phyloP scores from a whole-genome alignment of 2,797 vertebrate genomes.

The Epinephelus malabaricus region DNA sequence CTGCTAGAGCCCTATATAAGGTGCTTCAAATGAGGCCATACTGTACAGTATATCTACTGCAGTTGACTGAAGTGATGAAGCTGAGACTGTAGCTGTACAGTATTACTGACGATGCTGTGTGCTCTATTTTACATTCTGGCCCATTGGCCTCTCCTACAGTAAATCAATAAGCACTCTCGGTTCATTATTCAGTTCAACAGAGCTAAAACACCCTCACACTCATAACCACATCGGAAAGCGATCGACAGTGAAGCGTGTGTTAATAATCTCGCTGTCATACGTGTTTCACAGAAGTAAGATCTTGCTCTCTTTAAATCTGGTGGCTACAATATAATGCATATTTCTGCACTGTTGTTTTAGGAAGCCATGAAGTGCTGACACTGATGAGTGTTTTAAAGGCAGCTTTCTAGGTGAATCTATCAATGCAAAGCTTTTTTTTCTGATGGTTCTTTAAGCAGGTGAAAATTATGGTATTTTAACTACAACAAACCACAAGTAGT shows the following conservation, averaged over 20 bases:
- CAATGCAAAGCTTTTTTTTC: background rate
- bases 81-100: conserved; percentile 24
- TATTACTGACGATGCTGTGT: conserved; percentile 6
- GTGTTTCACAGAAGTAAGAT: conserved; percentile 5
- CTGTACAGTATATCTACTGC: conserved; percentile 33
- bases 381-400: background rate
- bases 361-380: background rate
- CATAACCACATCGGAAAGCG: conserved; percentile 24
- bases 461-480: background rate
- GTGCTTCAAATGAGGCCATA: conserved; percentile 75
- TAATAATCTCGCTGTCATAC: background rate
- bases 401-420: background rate
- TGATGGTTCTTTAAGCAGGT: background rate
- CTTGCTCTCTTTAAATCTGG: background rate
- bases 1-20: conserved; percentile 68
- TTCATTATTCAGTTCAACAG: conserved; percentile 59
- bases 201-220: conserved; percentile 41
- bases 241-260: conserved; percentile 18
- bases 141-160: conserved; percentile 43
- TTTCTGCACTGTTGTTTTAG: background rate
- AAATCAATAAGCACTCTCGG: conserved; percentile 59
- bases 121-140: conserved; percentile 43
- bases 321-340: background rate
- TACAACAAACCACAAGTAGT: background rate
- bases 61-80: conserved; percentile 32